Evolutionary conservation across 2,888 invertebrate genomes (phyloP), one percentile per base, ranked within the genome.

Genomic region (Himalopsyche japonica): DNA sequence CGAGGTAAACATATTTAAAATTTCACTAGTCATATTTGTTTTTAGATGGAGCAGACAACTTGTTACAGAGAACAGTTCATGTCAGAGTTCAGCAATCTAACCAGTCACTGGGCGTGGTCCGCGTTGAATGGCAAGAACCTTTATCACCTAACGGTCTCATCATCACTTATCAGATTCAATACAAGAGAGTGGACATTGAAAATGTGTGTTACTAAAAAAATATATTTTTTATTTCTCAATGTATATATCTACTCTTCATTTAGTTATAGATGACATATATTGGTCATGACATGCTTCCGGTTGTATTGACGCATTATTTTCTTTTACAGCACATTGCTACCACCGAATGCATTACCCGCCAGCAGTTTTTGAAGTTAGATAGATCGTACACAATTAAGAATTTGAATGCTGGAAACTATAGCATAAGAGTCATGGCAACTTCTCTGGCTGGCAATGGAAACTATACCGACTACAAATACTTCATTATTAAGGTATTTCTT

Each of bases 101-200:
- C 81, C 80, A 83, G 77, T 86, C 85, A 0, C 79, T 84, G 27
- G 93, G 93, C 0, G 93, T 93, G 87, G 94, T 96, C 18, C 94
- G 94, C 78, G 91, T 97, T 3, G 93, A 91, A 34, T 99, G 99
- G 99, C 92, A 93, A 3, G 95, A 96, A 87, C 98, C 99, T 0
- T 88, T 89, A 30, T 91, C 95, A 86, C 98, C 99, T 0, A 99
- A 99, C 90, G 98, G 99, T 1, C 93, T 96, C 85, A 95, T 98
- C 77, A 94, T 97, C 70, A 95, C 96, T 0, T 99, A 98, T 90
- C 94, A 95, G 86, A 94, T 98, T 81, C 94, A 95, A 87, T 97
- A 96, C 89, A 93, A 93, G 86, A 93, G 94, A 81, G 92, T 95
- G 34, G 95, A 95, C 84, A 93, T 94, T 76, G 93, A 93, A 88